A percentile compares a stretch with the other conserved stretches of the same genome.
Conservation (phyloP, 2,888 invertebrate species). For the Thecocarcelia acutangulata region DNA sequence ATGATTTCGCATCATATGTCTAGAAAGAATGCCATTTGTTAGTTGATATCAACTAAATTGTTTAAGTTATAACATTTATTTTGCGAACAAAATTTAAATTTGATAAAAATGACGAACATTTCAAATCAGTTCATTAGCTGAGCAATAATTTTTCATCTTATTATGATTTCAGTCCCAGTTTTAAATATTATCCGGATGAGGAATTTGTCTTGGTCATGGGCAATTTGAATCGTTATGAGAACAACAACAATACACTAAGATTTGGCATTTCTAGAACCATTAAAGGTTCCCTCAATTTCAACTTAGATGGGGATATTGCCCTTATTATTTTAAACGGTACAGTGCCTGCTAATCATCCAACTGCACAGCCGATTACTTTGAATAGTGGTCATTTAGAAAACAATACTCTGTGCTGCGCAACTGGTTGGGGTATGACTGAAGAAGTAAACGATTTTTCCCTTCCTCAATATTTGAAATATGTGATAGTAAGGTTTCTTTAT, state of each 20-base stretch:
- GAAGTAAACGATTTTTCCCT: conserved; percentile 58
- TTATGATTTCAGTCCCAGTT: no score
- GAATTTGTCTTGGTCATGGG: conserved; percentile 78
- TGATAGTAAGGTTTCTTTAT: conserved; percentile 65
- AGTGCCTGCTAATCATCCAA: conserved; percentile 76
- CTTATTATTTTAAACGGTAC: conserved; percentile 74
- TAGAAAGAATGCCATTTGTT: no score
- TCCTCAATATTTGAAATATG: no score
- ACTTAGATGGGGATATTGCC: conserved; percentile 76
- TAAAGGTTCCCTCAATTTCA: conserved; percentile 68
- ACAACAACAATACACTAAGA: conserved; percentile 73
- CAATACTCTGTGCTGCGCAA: conserved; percentile 76
- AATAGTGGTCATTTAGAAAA: conserved; percentile 56
- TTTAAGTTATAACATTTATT: no score
- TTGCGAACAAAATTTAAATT: no score
- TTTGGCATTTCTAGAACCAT: conserved; percentile 73
- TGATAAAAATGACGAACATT: no score
- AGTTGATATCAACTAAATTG: no score
- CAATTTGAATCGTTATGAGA: conserved; percentile 76
- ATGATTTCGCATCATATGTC: no score
- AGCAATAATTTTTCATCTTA: no score
- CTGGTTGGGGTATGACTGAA: conserved; percentile 79
- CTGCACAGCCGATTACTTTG: conserved; percentile 74
- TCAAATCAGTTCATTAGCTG: no score
- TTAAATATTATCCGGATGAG: conserved; percentile 55